These are phyloP conservation scores for Ictalurus furcatus DNA, from an alignment of 2,113 vertebrate genomes.

Conservation along the genomic window DNA sequence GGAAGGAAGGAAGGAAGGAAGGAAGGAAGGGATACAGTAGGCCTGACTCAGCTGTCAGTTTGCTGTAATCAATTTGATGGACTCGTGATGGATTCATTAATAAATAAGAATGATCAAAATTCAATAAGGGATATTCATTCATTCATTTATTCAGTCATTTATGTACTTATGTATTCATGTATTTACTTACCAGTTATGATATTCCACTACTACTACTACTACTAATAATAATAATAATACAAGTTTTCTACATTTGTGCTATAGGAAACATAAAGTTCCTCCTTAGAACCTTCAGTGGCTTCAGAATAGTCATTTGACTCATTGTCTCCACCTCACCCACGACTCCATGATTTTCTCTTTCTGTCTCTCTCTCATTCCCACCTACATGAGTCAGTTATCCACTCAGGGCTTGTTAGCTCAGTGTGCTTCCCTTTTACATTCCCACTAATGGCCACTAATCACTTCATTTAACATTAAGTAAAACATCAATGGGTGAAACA, in stretches of 20 bases:
- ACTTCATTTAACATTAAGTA: not conserved
- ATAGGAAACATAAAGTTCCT: not conserved
- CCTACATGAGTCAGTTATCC: not conserved
- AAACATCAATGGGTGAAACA: not conserved
- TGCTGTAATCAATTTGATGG: no score
- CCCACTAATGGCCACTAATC: not conserved
- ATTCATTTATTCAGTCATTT: no score
- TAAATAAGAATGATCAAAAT: no score
- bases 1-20: no score
- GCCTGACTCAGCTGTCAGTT: no score
- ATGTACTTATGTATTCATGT: no score
- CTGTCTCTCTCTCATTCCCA: slow-evolving; percentile 1
- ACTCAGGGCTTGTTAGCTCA: not conserved
- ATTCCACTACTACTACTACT: no score
- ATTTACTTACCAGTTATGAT: no score
- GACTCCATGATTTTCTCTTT: not conserved
- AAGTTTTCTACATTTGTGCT: not conserved
- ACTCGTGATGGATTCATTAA: no score
- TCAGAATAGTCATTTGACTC: not conserved
- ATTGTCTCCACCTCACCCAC: not conserved
- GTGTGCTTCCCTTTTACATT: not conserved
- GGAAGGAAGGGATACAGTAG: no score
- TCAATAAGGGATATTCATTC: no score
- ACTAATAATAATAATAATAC: not conserved
- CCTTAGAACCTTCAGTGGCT: not conserved